A percentile compares a stretch with the other conserved stretches of the same genome.
These are phyloP conservation scores for Enteromius fasciolatus DNA, from an alignment of 2,797 vertebrate genomes.

Conservation along the genomic window DNA sequence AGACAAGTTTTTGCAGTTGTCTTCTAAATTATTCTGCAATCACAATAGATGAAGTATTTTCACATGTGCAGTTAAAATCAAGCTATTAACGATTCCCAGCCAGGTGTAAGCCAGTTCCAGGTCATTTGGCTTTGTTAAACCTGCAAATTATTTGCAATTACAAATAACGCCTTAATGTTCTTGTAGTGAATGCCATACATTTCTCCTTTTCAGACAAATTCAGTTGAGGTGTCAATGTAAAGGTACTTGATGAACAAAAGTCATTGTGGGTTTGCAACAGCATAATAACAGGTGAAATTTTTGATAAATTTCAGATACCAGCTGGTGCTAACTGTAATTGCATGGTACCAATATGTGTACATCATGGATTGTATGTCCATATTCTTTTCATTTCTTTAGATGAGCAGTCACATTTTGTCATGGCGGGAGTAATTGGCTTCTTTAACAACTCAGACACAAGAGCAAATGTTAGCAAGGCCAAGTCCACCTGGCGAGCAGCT, in stretches of 20 bases:
- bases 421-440: constrained; percentile 22
- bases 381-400: constrained; percentile 1
- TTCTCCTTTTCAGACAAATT: not conserved
- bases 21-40: not conserved
- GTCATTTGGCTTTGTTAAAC: not conserved
- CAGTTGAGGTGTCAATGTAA: not conserved
- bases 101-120: not conserved
- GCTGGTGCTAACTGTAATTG: not conserved
- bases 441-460: constrained; percentile 25
- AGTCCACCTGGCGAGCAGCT: constrained; percentile 31
- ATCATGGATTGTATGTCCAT: not conserved
- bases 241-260: not conserved
- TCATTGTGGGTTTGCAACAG: not conserved
- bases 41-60: not conserved
- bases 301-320: not conserved
- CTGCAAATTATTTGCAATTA: not conserved
- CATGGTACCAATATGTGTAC: not conserved
- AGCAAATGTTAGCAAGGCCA: constrained; percentile 43
- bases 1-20: constrained; percentile 25
- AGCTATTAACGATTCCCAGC: not conserved
- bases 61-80: not conserved
- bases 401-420: not conserved
- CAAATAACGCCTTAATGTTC: not conserved
- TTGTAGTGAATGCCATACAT: not conserved
- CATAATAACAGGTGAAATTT: too few relatives aligned